These are phyloP conservation scores for Noctilio leporinus DNA, from an alignment of 2,113 vertebrate genomes.

Conservation along the genomic window DNA sequence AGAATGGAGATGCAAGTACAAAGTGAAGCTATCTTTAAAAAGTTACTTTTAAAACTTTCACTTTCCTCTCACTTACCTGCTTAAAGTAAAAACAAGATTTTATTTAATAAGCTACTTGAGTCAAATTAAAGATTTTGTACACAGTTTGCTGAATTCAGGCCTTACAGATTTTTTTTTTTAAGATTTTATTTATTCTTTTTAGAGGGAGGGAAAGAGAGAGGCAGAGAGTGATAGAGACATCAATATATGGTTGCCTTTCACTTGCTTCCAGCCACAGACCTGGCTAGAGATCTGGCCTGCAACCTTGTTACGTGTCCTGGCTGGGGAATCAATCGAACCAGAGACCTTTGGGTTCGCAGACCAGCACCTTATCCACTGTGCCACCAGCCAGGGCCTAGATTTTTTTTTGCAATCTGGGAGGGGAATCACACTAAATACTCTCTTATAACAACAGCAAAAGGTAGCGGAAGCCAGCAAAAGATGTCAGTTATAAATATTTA, in stretches of 20 bases:
- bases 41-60: not conserved
- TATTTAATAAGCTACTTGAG: slow-evolving; percentile 14
- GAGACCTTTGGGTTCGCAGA: too few species aligned
- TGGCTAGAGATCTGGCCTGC: too few species aligned
- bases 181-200: too few species aligned
- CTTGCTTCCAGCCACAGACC: too few species aligned
- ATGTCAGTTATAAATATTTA: not conserved
- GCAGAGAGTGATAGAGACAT: too few species aligned
- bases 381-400: too few species aligned
- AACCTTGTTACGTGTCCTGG: too few species aligned
- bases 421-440: not conserved
- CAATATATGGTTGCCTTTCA: too few species aligned
- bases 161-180: not conserved
- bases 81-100: slow-evolving; percentile 9
- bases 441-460: not conserved
- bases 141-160: not conserved
- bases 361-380: too few species aligned
- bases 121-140: not conserved
- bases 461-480: not conserved
- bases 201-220: too few species aligned
- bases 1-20: slow-evolving; percentile 18
- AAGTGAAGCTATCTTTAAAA: not conserved
- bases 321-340: too few species aligned
- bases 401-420: not conserved
- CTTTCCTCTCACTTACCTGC: slow-evolving; percentile 6